These are phyloP conservation scores for Microcaecilia unicolor DNA, from an alignment of 2,797 vertebrate species.

Conservation along the genomic window DNA sequence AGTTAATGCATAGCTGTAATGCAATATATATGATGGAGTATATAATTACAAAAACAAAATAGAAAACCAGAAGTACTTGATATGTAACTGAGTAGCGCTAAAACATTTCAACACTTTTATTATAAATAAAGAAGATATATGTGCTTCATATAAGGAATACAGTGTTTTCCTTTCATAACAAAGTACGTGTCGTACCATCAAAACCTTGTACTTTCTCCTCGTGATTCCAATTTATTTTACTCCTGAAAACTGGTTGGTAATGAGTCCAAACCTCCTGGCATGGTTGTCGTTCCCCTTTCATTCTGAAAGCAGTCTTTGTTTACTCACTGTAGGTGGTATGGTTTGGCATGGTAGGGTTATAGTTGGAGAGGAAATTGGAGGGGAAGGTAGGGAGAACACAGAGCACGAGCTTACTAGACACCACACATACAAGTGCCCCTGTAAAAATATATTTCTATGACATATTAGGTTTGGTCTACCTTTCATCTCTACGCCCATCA, in stretches of 20 bases:
- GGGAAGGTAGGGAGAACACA: no score
- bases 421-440: neutral
- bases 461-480: constrained; percentile 6
- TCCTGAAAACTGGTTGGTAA: constrained; percentile 29
- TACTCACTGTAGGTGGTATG: neutral
- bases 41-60: constrained; percentile 46
- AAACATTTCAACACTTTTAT: constrained; percentile 51
- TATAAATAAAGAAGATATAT: constrained; percentile 63
- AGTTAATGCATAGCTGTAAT: constrained; percentile 51
- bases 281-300: constrained; percentile 17
- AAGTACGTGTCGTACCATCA: constrained; percentile 54
- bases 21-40: constrained; percentile 49
- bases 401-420: neutral
- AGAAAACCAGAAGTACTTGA: constrained; percentile 36
- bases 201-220: constrained; percentile 26
- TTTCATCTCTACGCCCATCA: constrained; percentile 15
- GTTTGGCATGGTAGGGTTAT: constrained; percentile 2
- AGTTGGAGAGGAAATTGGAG: neutral
- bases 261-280: constrained; percentile 32
- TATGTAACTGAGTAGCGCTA: constrained; percentile 56
- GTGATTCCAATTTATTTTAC: constrained; percentile 24
- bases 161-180: constrained; percentile 59
- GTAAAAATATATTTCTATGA: neutral
- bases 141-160: constrained; percentile 62
- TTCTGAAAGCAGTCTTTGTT: constrained; percentile 16